Evolutionary conservation across 2,113 vertebrate genomes (phyloP).

Genomic region (Neofelis nebulosa): DNA sequence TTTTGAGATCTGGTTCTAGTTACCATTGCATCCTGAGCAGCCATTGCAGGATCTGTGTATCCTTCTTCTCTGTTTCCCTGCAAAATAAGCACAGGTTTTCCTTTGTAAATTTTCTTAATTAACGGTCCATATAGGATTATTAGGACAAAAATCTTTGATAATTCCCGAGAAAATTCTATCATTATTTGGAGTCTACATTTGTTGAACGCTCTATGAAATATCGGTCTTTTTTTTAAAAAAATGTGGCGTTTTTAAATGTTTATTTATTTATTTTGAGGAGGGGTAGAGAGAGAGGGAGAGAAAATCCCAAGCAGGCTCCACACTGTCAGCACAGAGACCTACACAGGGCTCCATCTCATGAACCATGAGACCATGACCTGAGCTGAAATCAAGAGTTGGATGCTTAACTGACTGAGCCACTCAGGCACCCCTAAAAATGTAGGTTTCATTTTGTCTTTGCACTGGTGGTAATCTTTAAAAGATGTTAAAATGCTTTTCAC

Average conservation of each 20-base stretch:
- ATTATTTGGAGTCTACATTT: not conserved
- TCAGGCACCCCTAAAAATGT: not conserved
- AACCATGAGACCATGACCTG: no score
- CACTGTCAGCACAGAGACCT: no score
- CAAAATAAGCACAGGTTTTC: not conserved
- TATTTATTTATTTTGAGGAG: no score
- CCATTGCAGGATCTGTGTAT: constrained; percentile 83
- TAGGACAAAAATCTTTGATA: not conserved
- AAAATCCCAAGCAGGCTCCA: no score
- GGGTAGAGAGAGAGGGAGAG: no score
- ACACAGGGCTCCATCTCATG: no score
- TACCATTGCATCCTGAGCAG: constrained; percentile 88
- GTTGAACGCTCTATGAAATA: not conserved
- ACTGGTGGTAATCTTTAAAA: not conserved
- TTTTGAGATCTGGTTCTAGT: not conserved
- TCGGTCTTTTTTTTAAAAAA: not conserved
- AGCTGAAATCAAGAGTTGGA: no score
- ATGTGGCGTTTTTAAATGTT: not conserved
- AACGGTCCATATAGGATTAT: not conserved
- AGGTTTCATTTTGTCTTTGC: not conserved
- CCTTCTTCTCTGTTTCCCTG: constrained; percentile 87
- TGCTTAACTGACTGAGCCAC: no score
- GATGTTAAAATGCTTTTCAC: not conserved
- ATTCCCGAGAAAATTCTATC: not conserved
- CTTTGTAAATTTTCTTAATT: not conserved